Percentiles rank a stretch among this genome's conserved stretches.
These are phyloP conservation scores for Caerostris extrusa DNA, from an alignment of 1,140 invertebrate species.

Conservation along the genomic window DNA sequence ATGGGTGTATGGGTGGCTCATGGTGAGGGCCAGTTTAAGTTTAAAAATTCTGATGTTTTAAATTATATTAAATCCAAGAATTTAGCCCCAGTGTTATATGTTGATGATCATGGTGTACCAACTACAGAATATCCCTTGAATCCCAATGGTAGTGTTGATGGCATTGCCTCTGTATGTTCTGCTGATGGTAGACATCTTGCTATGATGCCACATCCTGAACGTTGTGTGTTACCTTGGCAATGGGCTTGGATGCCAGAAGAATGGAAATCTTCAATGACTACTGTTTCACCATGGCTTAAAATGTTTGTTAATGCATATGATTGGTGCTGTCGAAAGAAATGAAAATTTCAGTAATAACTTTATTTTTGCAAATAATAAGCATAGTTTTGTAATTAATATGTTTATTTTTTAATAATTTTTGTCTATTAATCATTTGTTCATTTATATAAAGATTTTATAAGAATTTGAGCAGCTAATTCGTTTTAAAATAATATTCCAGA, in stretches of 20 bases:
- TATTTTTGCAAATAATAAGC: not conserved
- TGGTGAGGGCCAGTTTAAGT: slow-evolving; percentile 91
- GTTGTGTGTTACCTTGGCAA: slow-evolving; percentile 92
- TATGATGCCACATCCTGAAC: slow-evolving; percentile 99
- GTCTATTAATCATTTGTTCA: not conserved
- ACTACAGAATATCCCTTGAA: slow-evolving; percentile 95
- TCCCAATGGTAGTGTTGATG: slow-evolving; percentile 93
- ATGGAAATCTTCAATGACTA: slow-evolving; percentile 82
- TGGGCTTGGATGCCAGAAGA: slow-evolving; percentile 88
- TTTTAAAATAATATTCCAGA: too few species aligned
- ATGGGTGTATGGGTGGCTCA: slow-evolving; percentile 98
- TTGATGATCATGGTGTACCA: slow-evolving; percentile 89
- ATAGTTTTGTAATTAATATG: not conserved
- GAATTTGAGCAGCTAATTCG: too few species aligned
- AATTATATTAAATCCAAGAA: slow-evolving; percentile 84
- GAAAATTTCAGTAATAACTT: not conserved
- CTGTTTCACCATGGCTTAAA: slow-evolving; percentile 91
- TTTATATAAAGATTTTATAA: too few species aligned
- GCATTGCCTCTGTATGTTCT: slow-evolving; percentile 94
- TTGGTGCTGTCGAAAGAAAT: slow-evolving; percentile 85
- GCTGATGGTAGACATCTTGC: slow-evolving; percentile 95
- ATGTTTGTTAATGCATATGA: slow-evolving; percentile 95
- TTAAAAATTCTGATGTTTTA: slow-evolving; percentile 45
- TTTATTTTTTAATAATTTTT: not conserved
- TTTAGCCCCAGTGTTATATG: slow-evolving; percentile 90